Conservation (phyloP, 2,797 vertebrate species). For the Esox lucius region DNA sequence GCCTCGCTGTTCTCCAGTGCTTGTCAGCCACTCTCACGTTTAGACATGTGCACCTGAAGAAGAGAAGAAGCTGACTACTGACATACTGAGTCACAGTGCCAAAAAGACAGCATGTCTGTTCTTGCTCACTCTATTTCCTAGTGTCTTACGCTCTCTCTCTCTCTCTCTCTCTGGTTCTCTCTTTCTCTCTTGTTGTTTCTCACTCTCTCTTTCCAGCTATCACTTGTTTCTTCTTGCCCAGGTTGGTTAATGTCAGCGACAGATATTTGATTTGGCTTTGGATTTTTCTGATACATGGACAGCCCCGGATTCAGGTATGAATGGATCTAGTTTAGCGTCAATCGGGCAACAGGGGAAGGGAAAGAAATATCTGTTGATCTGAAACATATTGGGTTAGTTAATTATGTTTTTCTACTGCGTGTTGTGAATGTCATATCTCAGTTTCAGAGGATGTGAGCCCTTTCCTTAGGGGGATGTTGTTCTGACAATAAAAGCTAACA, state of each 20-base stretch:
- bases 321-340: background rate
- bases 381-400: background rate
- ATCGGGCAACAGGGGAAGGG: background rate
- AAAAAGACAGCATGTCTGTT: constrained; percentile 5
- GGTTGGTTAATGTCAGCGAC: background rate
- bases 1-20: background rate
- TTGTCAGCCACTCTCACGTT: background rate
- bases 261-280: background rate
- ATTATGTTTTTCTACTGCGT: background rate
- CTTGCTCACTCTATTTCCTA: constrained; percentile 3
- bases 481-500: background rate
- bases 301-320: background rate
- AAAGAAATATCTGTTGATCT: background rate
- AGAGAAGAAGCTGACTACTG: background rate
- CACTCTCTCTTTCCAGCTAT: background rate
- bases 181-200: background rate
- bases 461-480: background rate
- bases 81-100: background rate
- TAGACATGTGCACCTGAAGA: background rate
- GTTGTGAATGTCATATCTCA: background rate
- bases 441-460: constrained; percentile 7
- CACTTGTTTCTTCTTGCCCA: background rate
- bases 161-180: background rate
- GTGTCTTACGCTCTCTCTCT: background rate
- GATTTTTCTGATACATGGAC: background rate